Evolutionary conservation across 2,888 invertebrate genomes (phyloP), one percentile per base, ranked within the genome.

Genomic region (Caenorhabditis parvicauda): DNA sequence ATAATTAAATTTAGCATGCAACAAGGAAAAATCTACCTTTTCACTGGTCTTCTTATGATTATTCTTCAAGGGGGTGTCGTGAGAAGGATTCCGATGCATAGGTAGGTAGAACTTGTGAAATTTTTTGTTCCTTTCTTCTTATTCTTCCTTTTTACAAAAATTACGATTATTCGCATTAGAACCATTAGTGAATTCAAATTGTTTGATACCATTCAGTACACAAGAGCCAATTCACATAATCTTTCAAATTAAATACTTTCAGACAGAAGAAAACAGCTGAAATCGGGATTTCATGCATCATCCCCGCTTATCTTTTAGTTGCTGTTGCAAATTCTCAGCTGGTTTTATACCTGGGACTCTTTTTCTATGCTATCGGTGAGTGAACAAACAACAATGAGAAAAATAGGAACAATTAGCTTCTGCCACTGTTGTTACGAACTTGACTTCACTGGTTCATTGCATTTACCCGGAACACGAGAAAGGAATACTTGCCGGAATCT

Each of bases 11-110:
- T 53, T 53, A 91, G 93, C 43, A 90, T 93, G 89, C 90, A 94
- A 83, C 96, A 98, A 84, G 96, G 96, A 5, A 91, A 90, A 86
- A 93, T 98, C 91, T 98, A 95, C 82, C 87, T 94, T 75, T 89
- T 89, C 53, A 90, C 93, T 77, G 96, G 95, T 83, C 74, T 91
- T 41, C 87, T 90, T 56, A 98, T 98, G 96, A 90, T 92, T 17
- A 71, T 89, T 42, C 85, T 92, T 51, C 93, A 94, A 86, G 82
- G 94, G 39, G 88, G 89, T 2, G 91, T 90, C 79, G 91, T 92
- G 0, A 86, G 95, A 53, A 86, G 89, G 54, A 86, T 94, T 37
- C 87, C 88, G 7, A 85, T 88, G 86, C 88, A 46, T 87, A 87
- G 73, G 72, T 72, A 21, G 54, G 59, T 19, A n/a, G 19, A 9